These are phyloP conservation scores for Acrocephalus scirpaceus DNA, from an alignment of 2,797 vertebrate genomes.

Conservation along the genomic window DNA sequence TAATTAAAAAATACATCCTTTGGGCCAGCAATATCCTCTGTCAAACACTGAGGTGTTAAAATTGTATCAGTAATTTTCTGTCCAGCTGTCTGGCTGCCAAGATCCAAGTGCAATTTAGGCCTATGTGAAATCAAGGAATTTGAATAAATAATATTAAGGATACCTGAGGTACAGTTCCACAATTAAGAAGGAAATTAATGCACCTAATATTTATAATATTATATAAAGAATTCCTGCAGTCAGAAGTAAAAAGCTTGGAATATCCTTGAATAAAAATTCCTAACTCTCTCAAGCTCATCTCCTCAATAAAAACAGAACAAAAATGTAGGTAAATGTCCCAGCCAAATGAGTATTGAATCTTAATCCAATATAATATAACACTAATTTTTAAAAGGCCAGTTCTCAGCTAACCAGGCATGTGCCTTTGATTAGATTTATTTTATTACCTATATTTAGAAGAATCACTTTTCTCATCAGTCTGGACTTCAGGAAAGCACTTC, in stretches of 20 bases:
- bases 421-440: not conserved
- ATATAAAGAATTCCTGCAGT: not conserved
- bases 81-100: not conserved
- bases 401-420: not conserved
- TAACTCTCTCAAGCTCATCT: not conserved
- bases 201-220: not conserved
- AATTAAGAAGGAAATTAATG: not conserved
- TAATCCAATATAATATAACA: not conserved
- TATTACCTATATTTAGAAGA: not conserved
- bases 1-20: not conserved
- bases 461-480: not conserved
- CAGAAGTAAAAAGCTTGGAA: not conserved
- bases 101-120: not conserved
- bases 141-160: not conserved
- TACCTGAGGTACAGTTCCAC: not conserved
- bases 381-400: not conserved
- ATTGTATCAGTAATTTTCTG: not conserved
- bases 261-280: not conserved
- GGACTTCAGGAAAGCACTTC: not conserved
- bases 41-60: not conserved
- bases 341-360: not conserved
- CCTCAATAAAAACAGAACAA: not conserved
- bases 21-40: not conserved
- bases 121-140: not conserved
- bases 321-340: not conserved